Percentiles rank a stretch among this genome's conserved stretches.
phyloP scores from a whole-genome alignment of 2,113 vertebrate species.

The Seriola dumerili region DNA sequence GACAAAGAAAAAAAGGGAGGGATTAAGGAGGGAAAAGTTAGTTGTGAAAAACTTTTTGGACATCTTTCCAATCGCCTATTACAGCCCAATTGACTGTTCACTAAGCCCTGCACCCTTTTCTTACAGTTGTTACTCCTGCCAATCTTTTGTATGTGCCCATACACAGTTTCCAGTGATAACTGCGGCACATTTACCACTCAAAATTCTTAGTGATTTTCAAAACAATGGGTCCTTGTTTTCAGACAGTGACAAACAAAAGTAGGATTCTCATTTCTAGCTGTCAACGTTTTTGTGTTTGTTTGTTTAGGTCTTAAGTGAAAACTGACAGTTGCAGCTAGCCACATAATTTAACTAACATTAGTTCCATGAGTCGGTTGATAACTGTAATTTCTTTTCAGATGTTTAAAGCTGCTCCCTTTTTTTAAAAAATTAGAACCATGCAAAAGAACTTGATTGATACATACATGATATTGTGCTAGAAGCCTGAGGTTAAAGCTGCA shows the following conservation, averaged over 20 bases:
- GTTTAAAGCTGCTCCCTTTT: background rate
- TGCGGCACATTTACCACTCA: constrained; percentile 9
- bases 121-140: constrained; percentile 14
- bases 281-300: no score
- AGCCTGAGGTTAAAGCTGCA: background rate
- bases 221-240: background rate
- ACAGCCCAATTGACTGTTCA: constrained; percentile 33
- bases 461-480: background rate
- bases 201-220: background rate
- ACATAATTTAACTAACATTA: background rate
- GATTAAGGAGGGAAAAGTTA: constrained; percentile 28
- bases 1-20: constrained; percentile 16
- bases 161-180: background rate
- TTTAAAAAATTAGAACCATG: background rate
- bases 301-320: no score
- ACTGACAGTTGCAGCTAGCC: background rate
- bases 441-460: no score
- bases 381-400: background rate
- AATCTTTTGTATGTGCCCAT: background rate
- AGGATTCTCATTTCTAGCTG: background rate
- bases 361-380: background rate
- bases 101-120: constrained; percentile 11
- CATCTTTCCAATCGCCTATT: constrained; percentile 41
- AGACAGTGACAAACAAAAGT: background rate
- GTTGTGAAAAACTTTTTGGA: constrained; percentile 25